phyloP scores from a whole-genome alignment of 2,888 invertebrate species.

The Euproctis similis region DNA sequence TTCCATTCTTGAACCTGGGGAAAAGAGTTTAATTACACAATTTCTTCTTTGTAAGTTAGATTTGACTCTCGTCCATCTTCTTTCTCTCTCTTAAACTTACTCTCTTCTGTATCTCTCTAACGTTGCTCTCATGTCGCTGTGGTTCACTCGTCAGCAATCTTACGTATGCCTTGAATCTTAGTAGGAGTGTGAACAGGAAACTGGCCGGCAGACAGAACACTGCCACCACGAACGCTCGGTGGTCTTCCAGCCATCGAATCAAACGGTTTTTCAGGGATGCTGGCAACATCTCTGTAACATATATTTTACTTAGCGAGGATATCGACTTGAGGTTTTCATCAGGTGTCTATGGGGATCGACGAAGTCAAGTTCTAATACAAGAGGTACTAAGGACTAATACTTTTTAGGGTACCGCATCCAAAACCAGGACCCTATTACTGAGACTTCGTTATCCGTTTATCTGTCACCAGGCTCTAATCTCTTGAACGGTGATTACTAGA shows the following conservation, averaged over 20 bases:
- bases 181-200: conserved; percentile 72
- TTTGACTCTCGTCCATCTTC: too few species aligned
- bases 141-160: conserved; percentile 52
- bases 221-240: conserved; percentile 77
- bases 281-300: conserved; percentile 34
- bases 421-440: too few species aligned
- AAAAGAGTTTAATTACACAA: background rate
- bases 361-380: too few species aligned
- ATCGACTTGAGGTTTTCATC: too few species aligned
- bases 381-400: too few species aligned
- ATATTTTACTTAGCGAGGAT: too few species aligned
- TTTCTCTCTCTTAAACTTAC: conserved; percentile 33
- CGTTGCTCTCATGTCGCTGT: conserved; percentile 54
- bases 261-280: conserved; percentile 36
- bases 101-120: conserved; percentile 61
- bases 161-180: conserved; percentile 50
- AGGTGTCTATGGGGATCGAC: too few species aligned
- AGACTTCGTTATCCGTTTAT: too few species aligned
- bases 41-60: too few species aligned
- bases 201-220: conserved; percentile 81
- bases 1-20: conserved; percentile 71
- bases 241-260: conserved; percentile 75
- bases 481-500: too few species aligned
- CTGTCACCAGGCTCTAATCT: too few species aligned
- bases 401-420: too few species aligned